phyloP scores from a whole-genome alignment of 1,140 invertebrate genomes.

The Drosophila equinoxialis region DNA sequence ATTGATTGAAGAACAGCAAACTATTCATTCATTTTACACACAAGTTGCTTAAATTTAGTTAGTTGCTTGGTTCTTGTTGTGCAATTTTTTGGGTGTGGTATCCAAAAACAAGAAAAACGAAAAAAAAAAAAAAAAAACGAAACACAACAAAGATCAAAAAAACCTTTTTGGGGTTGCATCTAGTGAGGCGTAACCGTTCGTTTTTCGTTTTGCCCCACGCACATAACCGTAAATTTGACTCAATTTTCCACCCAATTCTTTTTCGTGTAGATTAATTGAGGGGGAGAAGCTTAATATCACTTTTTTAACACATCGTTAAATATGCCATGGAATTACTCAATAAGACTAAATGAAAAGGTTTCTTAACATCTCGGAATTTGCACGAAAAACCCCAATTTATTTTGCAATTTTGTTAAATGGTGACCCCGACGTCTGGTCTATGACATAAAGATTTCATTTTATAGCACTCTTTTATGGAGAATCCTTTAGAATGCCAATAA shows the following conservation, averaged over 20 bases:
- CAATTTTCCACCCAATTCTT: slow-evolving; percentile 46
- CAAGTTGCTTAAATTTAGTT: slow-evolving; percentile 69
- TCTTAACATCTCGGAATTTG: too few relatives aligned
- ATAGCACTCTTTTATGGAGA: too few relatives aligned
- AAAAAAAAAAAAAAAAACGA: too few relatives aligned
- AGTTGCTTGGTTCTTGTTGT: slow-evolving; percentile 24
- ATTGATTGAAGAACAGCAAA: slow-evolving; percentile 1
- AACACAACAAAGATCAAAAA: slow-evolving; percentile 10
- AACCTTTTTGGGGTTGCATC: slow-evolving; percentile 26
- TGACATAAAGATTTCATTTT: too few relatives aligned
- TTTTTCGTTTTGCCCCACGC: slow-evolving; percentile 21
- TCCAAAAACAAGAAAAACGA: slow-evolving; percentile 17
- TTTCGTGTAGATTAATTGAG: not conserved
- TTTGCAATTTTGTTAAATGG: too few relatives aligned
- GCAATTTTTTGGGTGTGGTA: slow-evolving; percentile 33
- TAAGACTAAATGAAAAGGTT: not conserved
- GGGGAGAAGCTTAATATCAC: slow-evolving; percentile 33
- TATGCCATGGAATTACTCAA: slow-evolving; percentile 8
- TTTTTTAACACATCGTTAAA: slow-evolving; percentile 72
- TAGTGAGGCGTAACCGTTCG: slow-evolving; percentile 47
- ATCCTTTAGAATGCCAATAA: too few relatives aligned
- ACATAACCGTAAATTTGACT: slow-evolving; percentile 59
- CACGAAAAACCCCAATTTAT: too few relatives aligned
- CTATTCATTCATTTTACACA: slow-evolving; percentile 9
- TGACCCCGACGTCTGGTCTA: too few relatives aligned